phyloP scores from a whole-genome alignment of 2,797 vertebrate species.

The Orestias chungarensis region DNA sequence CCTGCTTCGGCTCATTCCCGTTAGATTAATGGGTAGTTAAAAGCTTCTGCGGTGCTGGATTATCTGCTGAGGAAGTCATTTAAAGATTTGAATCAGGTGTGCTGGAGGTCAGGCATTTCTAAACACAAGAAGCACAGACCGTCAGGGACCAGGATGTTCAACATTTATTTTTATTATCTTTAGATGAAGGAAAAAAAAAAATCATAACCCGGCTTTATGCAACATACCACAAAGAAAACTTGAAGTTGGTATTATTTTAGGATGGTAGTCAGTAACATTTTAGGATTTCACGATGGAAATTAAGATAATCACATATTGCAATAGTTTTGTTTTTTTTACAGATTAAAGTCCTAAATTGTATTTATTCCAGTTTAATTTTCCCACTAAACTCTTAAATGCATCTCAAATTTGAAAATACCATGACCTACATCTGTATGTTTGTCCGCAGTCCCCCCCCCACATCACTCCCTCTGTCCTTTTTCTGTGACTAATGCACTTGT shows the following conservation, averaged over 20 bases:
- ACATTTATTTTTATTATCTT: neutral
- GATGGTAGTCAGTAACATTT: neutral
- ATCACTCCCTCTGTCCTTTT: neutral
- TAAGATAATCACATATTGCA: neutral
- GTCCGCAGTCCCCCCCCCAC: neutral
- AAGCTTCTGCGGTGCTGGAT: too few relatives aligned
- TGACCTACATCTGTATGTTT: neutral
- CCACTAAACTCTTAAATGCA: neutral
- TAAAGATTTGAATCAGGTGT: too few relatives aligned
- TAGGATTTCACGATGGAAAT: neutral
- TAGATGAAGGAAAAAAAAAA: neutral
- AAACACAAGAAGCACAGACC: too few relatives aligned
- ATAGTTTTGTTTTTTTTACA: too few relatives aligned
- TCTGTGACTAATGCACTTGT: neutral
- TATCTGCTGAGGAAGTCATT: too few relatives aligned
- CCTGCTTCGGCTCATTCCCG: too few relatives aligned
- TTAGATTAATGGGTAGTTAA: too few relatives aligned
- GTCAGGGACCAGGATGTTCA: too few relatives aligned
- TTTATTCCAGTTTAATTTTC: neutral
- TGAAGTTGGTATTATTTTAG: neutral
- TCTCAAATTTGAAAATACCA: neutral
- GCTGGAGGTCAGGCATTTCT: too few relatives aligned
- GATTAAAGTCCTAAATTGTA: neutral
- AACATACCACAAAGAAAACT: neutral
- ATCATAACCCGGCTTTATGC: neutral